Evolutionary conservation across 92 coral and sea anemone genomes (phyloP).

Genomic region (Phenganax subtilis): DNA sequence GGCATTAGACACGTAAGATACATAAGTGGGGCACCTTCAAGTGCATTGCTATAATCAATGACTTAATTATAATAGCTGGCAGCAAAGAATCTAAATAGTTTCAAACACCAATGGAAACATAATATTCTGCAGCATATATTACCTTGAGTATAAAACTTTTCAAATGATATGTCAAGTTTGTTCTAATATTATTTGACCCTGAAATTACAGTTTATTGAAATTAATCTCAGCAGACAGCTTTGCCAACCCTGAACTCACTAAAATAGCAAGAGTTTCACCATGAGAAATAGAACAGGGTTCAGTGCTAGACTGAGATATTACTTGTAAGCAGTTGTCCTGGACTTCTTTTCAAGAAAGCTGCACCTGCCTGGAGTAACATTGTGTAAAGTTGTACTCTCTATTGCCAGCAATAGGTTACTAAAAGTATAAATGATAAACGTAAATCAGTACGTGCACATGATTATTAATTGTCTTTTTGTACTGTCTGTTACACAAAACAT

Average conservation of each 20-base stretch:
- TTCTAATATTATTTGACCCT: constrained; percentile 34
- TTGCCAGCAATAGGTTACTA: constrained; percentile 5
- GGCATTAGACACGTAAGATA: no score
- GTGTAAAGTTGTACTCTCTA: neutral
- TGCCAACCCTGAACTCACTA: no score
- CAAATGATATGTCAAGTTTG: constrained; percentile 37
- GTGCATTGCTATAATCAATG: neutral
- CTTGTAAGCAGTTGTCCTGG: constrained; percentile 38
- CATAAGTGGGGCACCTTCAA: no score
- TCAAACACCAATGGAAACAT: neutral
- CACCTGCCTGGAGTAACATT: constrained; percentile 39
- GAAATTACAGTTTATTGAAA: neutral
- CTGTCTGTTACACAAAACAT: no score
- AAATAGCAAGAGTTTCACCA: neutral
- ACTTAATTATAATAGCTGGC: neutral
- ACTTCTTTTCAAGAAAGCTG: constrained; percentile 40
- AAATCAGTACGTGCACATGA: neutral
- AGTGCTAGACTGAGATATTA: neutral
- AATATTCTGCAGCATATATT: neutral
- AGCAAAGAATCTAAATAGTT: neutral
- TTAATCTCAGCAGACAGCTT: neutral
- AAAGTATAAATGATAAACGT: neutral
- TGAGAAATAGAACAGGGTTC: neutral
- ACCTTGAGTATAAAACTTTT: constrained; percentile 41
- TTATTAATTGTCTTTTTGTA: neutral